Percentiles rank a stretch among this genome's conserved stretches.
phyloP scores from a whole-genome alignment of 2,797 vertebrate species.

The Mormyrus proboscirostris region DNA sequence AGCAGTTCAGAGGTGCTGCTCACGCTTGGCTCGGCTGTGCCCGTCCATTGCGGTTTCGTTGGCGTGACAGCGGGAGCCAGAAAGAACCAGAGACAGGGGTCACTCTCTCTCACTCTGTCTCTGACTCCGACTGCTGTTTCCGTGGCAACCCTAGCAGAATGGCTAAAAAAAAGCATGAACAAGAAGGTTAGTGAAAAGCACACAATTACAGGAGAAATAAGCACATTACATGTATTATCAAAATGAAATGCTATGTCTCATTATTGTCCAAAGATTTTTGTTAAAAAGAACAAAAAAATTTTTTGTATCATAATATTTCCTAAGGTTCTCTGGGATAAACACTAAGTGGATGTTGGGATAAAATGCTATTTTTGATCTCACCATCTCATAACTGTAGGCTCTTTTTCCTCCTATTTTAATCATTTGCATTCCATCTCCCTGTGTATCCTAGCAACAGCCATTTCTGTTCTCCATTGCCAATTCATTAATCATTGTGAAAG shows the following conservation, averaged over 20 bases:
- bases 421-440: constrained; percentile 63
- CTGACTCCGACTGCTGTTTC: constrained; percentile 30
- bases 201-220: not conserved
- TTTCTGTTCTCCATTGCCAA: constrained; percentile 63
- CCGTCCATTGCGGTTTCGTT: constrained; percentile 65
- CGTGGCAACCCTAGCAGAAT: constrained; percentile 33
- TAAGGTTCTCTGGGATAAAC: not conserved
- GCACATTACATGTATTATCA: not conserved
- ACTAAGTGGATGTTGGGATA: constrained; percentile 2
- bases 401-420: constrained; percentile 49
- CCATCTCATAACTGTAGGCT: constrained; percentile 1
- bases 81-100: not conserved
- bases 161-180: not conserved
- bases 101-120: constrained; percentile 5
- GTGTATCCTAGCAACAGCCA: constrained; percentile 74
- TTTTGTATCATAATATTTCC: not conserved
- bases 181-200: not conserved
- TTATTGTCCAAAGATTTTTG: not conserved
- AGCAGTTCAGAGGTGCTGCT: constrained; percentile 67
- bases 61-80: constrained; percentile 22
- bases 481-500: constrained; percentile 64
- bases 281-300: not conserved
- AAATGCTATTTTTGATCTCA: constrained; percentile 11
- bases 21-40: constrained; percentile 65
- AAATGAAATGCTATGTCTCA: not conserved